Evolutionary conservation across 1,140 invertebrate genomes (phyloP), one percentile per base, ranked within the genome.

Genomic region (Halotydeus destructor): DNA sequence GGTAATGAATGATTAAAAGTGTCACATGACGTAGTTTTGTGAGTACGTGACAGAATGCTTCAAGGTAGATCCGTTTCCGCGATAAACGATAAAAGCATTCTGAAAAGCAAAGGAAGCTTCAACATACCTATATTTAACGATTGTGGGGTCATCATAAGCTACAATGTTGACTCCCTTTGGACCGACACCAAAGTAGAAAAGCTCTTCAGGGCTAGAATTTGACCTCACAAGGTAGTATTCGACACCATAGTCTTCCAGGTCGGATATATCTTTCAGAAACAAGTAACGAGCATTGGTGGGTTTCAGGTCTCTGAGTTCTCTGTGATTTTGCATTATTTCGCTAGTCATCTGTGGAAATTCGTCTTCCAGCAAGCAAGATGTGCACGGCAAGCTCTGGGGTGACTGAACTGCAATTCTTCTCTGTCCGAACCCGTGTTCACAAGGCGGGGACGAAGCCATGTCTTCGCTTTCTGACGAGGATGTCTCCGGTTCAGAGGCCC

Each of bases 101-200:
- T 56, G 71, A 67, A 52, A 67, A 70, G 49, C 71, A 67, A 21
- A 69, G 59, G 63, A 25, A 64, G 6, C 37, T 23, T 16, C 14
- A 14, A 43, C 52, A 53, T 48, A 60, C 58, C 41, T 58, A 43
- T 55, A 52, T 11, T 50, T 49, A 3, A 50, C 21, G 6, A 49
- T 49, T 9, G 46, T 51, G 25, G 33, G 6, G 14, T 53, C 49
- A 4, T 44, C 23, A 43, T 58, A 49, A n/a, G n/a, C n/a, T 55
- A 75, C 74, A 12, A 83, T 68, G 35, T 71, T 72, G 42, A 83
- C 72, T 42, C 80, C 81, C 52, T 78, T 74, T 0, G 80, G 78
- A 2, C 79, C 78, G 11, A 86, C 78, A 3, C 76, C 76, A 30
- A 79, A 61, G 45, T 58, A 55, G 8, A 53, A 48, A 9, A 45